Conservation (phyloP, 2,113 vertebrate genomes). For the Chunga burmeisteri region DNA sequence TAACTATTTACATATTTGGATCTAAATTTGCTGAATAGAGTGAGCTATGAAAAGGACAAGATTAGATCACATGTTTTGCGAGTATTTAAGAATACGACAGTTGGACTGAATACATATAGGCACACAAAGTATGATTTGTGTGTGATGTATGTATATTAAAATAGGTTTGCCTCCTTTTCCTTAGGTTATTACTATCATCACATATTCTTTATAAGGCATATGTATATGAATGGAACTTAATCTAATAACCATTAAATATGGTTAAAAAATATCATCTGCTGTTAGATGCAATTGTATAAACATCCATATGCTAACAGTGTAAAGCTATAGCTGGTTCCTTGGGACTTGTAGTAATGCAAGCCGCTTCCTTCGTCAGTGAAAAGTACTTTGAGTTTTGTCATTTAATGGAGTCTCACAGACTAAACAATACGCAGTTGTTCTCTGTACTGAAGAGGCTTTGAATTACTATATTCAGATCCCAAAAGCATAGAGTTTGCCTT, state of each 20-base stretch:
- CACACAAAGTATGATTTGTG: neutral
- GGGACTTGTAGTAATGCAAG: neutral
- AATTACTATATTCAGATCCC: constrained; percentile 8
- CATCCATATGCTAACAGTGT: neutral
- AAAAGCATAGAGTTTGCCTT: neutral
- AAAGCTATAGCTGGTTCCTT: neutral
- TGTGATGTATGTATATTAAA: accelerated
- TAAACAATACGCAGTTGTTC: neutral
- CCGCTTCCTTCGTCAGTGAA: neutral
- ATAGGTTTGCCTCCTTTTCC: neutral
- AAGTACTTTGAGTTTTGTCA: neutral
- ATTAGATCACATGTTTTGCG: neutral
- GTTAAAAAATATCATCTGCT: neutral
- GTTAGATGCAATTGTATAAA: neutral
- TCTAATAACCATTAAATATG: neutral
- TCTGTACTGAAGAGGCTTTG: neutral
- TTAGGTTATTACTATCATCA: neutral
- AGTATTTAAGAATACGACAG: neutral
- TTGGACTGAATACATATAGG: neutral
- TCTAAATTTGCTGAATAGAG: neutral
- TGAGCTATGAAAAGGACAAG: neutral
- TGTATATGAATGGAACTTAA: neutral
- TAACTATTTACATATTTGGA: neutral
- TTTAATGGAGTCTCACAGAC: neutral
- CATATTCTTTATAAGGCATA: neutral